Evolutionary conservation across 35 echinoderm and acorn worm genomes (phyloP), one percentile per base, ranked within the genome.

Genomic region (Ophiothrix spiculata): DNA sequence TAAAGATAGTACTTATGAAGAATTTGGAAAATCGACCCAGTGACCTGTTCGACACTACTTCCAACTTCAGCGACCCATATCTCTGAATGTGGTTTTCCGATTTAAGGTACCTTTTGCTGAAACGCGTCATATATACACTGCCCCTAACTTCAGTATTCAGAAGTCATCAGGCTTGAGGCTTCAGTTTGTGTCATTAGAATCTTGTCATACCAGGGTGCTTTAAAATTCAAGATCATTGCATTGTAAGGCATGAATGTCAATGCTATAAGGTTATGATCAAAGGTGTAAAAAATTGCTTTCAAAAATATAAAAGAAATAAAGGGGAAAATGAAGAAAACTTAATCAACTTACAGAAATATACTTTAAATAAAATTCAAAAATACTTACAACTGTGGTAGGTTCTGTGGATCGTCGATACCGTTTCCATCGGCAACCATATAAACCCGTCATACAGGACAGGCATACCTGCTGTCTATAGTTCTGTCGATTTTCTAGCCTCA

Each of bases 401-500:
- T 90, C 94, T 32, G 93, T 99, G 10, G 96, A 99, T 37, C 92
- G 21, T 40, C 83, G 78, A 76, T 99, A 99, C 74, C 96, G 75
- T 76, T 99, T 99, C 96, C 96, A 99, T 63, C 96, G 82, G 86
- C 96, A 99, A 10, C 96, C 96, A 76, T 99, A 99, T 4, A 94
- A 8, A 1, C 96, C 96, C 0, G 96, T 93, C 33, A 99, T 88
- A 74, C 92, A 94, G 6, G 96, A 99, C 92, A 99, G 46, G 75
- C 96, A 99, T 31, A 93, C 77, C 64, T 99, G 96, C 54, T 99
- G 90, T 21, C 88, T 86, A 35, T 99, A 99, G 35, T 91, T 93
- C 79, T 94, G 96, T 56, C 82, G 80, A 37, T 81, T 89, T 77
- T 99, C 96, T 8, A 94, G 76, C n/a, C 92, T 79, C 2, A 99